These are phyloP conservation scores for Trichonephila inaurata DNA, from an alignment of 1,140 invertebrate species.

Conservation along the genomic window DNA sequence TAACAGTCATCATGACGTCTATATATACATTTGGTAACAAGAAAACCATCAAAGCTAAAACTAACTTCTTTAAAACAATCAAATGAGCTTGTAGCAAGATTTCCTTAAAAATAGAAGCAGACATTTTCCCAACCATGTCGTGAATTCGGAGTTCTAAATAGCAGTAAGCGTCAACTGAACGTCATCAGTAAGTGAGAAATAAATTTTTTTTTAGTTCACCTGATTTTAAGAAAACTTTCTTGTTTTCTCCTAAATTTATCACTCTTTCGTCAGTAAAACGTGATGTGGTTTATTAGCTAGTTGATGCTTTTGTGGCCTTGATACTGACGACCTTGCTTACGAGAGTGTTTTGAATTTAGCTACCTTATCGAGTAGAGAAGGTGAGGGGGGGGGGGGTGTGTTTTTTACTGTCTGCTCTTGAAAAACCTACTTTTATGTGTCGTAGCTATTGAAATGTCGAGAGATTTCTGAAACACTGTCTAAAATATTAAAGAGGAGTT, in stretches of 20 bases:
- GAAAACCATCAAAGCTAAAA: not conserved
- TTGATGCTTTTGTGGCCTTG: conserved; percentile 30
- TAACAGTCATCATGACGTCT: no score
- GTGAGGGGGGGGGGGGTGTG: not conserved
- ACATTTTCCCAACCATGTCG: not conserved
- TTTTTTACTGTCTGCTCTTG: not conserved
- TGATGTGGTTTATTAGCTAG: conserved; percentile 18
- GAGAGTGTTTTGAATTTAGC: conserved; percentile 12
- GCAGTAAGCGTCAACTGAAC: not conserved
- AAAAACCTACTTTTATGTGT: not conserved
- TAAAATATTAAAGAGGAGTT: not conserved
- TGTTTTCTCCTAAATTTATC: conserved; percentile 36
- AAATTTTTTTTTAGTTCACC: conserved; percentile 8
- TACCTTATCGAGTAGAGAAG: not conserved
- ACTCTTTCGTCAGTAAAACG: not conserved
- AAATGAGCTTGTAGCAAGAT: not conserved
- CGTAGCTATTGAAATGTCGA: not conserved
- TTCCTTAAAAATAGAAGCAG: not conserved
- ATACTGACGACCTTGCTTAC: not conserved
- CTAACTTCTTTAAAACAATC: not conserved
- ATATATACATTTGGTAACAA: not conserved
- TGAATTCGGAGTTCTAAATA: not conserved
- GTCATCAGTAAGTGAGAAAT: conserved; percentile 1
- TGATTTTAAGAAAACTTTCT: not conserved
- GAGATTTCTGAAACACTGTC: not conserved